Conservation (phyloP, 2,888 invertebrate genomes). For the Timema cristinae region DNA sequence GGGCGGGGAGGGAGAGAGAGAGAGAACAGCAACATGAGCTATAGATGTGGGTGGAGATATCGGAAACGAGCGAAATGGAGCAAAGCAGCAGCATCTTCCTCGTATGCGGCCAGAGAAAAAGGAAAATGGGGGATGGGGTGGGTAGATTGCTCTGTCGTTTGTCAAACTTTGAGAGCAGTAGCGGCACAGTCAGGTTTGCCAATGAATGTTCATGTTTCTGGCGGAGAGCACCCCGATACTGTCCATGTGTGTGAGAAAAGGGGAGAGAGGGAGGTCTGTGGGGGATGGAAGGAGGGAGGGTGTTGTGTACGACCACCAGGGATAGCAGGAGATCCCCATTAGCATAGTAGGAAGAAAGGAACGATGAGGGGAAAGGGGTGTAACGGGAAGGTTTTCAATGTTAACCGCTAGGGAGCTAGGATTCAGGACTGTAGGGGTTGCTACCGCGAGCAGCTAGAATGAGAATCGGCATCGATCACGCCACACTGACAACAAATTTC, state of each 20-base stretch:
- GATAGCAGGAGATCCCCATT: neutral
- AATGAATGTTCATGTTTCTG: neutral
- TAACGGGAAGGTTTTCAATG: too few species aligned
- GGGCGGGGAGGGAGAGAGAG: slow-evolving; percentile 23
- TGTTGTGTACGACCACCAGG: slow-evolving; percentile 3
- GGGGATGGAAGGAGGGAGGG: neutral
- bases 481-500: slow-evolving; percentile 16
- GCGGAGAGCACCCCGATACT: neutral
- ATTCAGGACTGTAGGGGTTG: too few species aligned
- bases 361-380: too few species aligned
- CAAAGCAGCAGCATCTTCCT: too few species aligned
- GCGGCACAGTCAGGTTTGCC: neutral
- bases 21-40: slow-evolving; percentile 10
- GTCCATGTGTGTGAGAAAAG: too few species aligned
- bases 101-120: too few species aligned
- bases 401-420: too few species aligned
- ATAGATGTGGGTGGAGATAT: neutral
- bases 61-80: too few species aligned
- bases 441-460: neutral
- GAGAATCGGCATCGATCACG: slow-evolving; percentile 15
- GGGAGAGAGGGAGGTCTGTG: too few species aligned
- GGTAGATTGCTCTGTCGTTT: neutral
- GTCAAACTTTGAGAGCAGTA: neutral
- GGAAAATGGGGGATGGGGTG: too few species aligned
- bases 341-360: neutral